Evolutionary conservation across 2,888 invertebrate species (phyloP).

Genomic region (Azorinus chamasolen): DNA sequence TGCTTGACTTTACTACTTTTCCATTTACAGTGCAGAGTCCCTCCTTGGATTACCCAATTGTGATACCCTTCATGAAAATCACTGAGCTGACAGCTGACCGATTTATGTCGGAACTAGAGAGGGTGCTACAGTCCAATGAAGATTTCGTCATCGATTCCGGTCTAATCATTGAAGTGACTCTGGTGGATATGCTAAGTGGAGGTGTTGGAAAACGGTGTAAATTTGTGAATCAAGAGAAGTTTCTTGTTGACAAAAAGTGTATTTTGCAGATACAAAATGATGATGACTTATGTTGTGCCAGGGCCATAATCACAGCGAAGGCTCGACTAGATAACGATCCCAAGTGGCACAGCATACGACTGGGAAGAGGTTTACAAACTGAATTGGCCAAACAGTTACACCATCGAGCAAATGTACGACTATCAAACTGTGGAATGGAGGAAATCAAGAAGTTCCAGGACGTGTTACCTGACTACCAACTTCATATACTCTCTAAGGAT

Average conservation of each 20-base stretch:
- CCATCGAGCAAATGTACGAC: slow-evolving; percentile 21
- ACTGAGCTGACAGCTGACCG: slow-evolving; percentile 18
- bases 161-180: slow-evolving; percentile 40
- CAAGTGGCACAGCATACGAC: slow-evolving; percentile 46
- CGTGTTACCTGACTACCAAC: slow-evolving; percentile 30
- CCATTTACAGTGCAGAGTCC: slow-evolving; percentile 13
- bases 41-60: too few relatives aligned
- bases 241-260: slow-evolving; percentile 36
- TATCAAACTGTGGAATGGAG: slow-evolving; percentile 32
- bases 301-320: slow-evolving; percentile 54
- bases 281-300: slow-evolving; percentile 50
- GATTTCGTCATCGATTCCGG: slow-evolving; percentile 44
- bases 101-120: slow-evolving; percentile 34
- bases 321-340: slow-evolving; percentile 46
- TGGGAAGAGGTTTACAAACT: slow-evolving; percentile 24
- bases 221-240: slow-evolving; percentile 40
- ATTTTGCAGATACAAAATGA: slow-evolving; percentile 51
- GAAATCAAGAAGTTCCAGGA: slow-evolving; percentile 41
- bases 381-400: slow-evolving; percentile 34
- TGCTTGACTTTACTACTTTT: too few relatives aligned
- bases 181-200: slow-evolving; percentile 41
- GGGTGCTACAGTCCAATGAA: slow-evolving; percentile 35
- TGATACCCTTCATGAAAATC: slow-evolving; percentile 15
- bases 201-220: slow-evolving; percentile 27
- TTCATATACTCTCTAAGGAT: slow-evolving; percentile 34